Evolutionary conservation across 1,140 invertebrate genomes (phyloP).

Genomic region (Orussus abietinus): DNA sequence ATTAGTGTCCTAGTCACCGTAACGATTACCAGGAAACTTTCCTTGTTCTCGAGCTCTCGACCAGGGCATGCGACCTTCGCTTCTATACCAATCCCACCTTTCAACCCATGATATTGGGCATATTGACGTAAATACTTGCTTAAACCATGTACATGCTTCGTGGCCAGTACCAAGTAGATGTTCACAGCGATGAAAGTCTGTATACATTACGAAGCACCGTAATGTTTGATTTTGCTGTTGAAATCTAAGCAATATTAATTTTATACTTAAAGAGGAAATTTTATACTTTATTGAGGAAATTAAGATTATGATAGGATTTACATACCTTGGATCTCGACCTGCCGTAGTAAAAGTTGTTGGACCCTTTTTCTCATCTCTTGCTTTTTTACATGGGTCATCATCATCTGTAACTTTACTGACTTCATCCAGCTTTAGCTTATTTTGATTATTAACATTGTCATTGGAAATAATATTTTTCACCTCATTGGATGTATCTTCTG

Average conservation of each 20-base stretch:
- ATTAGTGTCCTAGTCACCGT: constrained; percentile 19
- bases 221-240: constrained; percentile 44
- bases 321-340: constrained; percentile 31
- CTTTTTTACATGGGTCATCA: constrained; percentile 24
- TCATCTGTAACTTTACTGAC: too few species aligned
- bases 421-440: too few species aligned
- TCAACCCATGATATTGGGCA: constrained; percentile 38
- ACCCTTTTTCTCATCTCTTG: not conserved
- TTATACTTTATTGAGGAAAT: too few species aligned
- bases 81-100: constrained; percentile 33
- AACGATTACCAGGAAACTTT: constrained; percentile 27
- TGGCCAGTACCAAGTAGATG: constrained; percentile 33
- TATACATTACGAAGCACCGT: constrained; percentile 45
- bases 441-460: too few species aligned
- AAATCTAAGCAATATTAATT: constrained; percentile 37
- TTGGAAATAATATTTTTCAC: too few species aligned
- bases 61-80: constrained; percentile 27
- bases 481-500: too few species aligned
- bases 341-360: not conserved
- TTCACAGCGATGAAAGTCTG: constrained; percentile 44
- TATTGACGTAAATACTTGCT: constrained; percentile 30
- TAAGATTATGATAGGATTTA: not conserved
- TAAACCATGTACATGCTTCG: constrained; percentile 41
- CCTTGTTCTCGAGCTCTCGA: constrained; percentile 23
- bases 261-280: too few species aligned